Percentiles rank a stretch among this genome's conserved stretches.
phyloP scores from a whole-genome alignment of 2,888 invertebrate species.

The Pristionchus exspectatus region DNA sequence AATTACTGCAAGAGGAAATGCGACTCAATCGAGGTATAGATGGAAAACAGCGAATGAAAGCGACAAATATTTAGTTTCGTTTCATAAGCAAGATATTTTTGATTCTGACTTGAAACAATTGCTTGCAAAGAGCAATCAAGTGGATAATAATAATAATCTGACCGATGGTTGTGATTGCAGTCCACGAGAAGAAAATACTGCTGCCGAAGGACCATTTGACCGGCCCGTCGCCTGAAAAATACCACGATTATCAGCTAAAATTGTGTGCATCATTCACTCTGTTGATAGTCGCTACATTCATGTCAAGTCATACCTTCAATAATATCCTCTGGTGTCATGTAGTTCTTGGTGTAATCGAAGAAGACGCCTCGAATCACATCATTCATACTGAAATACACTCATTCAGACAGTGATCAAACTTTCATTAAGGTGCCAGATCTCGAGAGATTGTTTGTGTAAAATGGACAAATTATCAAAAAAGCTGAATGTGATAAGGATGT shows the following conservation, averaged over 20 bases:
- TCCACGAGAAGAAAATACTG: constrained; percentile 79
- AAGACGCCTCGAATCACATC: constrained; percentile 75
- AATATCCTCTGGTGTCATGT: constrained; percentile 77
- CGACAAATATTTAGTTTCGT: not conserved
- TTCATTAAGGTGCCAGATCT: too few species aligned
- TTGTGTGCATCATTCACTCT: not conserved
- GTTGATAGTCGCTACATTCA: not conserved
- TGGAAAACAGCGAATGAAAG: not conserved
- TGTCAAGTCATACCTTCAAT: constrained; percentile 66
- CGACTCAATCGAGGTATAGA: too few species aligned
- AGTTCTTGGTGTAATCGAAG: constrained; percentile 77
- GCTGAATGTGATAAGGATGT: not conserved
- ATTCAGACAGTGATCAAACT: not conserved
- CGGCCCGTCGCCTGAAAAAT: constrained; percentile 62
- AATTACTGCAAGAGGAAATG: too few species aligned
- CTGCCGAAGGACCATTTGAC: constrained; percentile 78
- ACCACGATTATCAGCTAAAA: not conserved
- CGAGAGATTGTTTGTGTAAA: too few species aligned
- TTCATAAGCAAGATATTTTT: not conserved
- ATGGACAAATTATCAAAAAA: too few species aligned
- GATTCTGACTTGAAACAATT: too few species aligned
- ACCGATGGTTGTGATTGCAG: constrained; percentile 79
- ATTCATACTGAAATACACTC: constrained; percentile 69
- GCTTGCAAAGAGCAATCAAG: too few species aligned
- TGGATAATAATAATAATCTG: not conserved